Evolutionary conservation across 2,888 invertebrate species (phyloP), one percentile per base, ranked within the genome.

Genomic region (Euzetes globulus): DNA sequence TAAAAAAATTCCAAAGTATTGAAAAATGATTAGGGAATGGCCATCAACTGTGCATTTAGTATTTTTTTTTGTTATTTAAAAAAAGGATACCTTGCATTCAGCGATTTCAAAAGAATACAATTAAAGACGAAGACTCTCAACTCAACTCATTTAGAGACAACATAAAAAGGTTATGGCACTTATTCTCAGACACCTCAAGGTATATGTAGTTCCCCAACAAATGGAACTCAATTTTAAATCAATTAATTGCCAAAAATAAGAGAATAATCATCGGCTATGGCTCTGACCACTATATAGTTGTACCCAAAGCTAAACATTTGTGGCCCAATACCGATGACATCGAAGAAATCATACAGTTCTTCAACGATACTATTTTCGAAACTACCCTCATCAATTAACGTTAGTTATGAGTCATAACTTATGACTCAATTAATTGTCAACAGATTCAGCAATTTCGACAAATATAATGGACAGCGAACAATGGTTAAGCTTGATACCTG

Each of bases 21-120:
- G n/a, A n/a, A n/a, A n/a, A n/a, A n/a, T n/a, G n/a, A n/a, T n/a
- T n/a, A n/a, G n/a, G n/a, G n/a, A n/a, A n/a, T n/a, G n/a, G n/a
- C n/a, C n/a, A n/a, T n/a, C n/a, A n/a, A n/a, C n/a, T n/a, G n/a
- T n/a, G n/a, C n/a, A n/a, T n/a, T n/a, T n/a, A n/a, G n/a, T n/a
- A n/a, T n/a, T n/a, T n/a, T n/a, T n/a, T n/a, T n/a, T n/a, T n/a
- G n/a, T n/a, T n/a, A n/a, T n/a, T n/a, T n/a, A n/a, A n/a, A n/a
- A n/a, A n/a, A n/a, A n/a, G n/a, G n/a, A n/a, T 93, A 76, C 82
- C 92, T 71, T 92, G 92, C 80, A 90, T 93, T 65, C 91, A 92
- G 80, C 88, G 91, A 76, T 91, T 92, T 82, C 91, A 91, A 25
- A 74, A 73, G 17, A 78, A 78, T 1, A 55, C 74, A 7, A 33